Evolutionary conservation across 1,140 invertebrate species (phyloP).

Genomic region (Drosophila kikkawai): DNA sequence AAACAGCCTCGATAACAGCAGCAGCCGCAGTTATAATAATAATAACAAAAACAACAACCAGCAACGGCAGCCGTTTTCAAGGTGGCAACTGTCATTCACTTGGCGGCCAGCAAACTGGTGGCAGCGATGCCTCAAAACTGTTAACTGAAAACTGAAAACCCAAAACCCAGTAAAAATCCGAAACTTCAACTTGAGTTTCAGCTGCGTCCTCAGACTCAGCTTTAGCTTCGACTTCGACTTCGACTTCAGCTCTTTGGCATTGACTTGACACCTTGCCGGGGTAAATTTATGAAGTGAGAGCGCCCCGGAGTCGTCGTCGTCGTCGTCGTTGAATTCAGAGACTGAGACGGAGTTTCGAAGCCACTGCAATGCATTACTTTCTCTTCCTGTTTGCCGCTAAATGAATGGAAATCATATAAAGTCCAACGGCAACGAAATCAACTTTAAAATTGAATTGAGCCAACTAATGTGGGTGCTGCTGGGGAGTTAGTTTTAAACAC

Average conservation of each 20-base stretch:
- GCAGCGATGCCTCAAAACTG: slow-evolving; percentile 31
- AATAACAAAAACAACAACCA: slow-evolving; percentile 14
- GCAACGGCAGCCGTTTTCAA: slow-evolving; percentile 60
- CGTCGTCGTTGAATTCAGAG: slow-evolving; percentile 27
- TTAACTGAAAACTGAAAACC: slow-evolving; percentile 38
- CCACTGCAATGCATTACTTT: slow-evolving; percentile 72
- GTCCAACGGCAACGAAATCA: slow-evolving; percentile 34
- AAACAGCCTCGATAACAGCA: slow-evolving; percentile 34
- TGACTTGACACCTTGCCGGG: slow-evolving; percentile 77
- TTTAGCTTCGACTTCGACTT: slow-evolving; percentile 30
- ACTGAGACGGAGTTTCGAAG: slow-evolving; percentile 28
- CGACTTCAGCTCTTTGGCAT: slow-evolving; percentile 66
- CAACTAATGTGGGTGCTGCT: slow-evolving; percentile 38
- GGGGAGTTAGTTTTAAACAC: background rate
- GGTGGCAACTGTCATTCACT: slow-evolving; percentile 81
- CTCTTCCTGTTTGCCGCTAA: slow-evolving; percentile 79
- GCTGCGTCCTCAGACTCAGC: slow-evolving; percentile 18
- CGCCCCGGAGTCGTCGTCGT: slow-evolving; percentile 42
- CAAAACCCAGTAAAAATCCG: slow-evolving; percentile 17
- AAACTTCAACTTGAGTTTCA: slow-evolving; percentile 41
- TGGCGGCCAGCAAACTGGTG: slow-evolving; percentile 57
- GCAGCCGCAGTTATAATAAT: slow-evolving; percentile 21
- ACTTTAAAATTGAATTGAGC: slow-evolving; percentile 24
- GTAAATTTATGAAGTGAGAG: slow-evolving; percentile 81
- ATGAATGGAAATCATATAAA: slow-evolving; percentile 74